These are phyloP conservation scores for Nothobranchius furzeri DNA, from an alignment of 2,113 vertebrate species.

Conservation along the genomic window DNA sequence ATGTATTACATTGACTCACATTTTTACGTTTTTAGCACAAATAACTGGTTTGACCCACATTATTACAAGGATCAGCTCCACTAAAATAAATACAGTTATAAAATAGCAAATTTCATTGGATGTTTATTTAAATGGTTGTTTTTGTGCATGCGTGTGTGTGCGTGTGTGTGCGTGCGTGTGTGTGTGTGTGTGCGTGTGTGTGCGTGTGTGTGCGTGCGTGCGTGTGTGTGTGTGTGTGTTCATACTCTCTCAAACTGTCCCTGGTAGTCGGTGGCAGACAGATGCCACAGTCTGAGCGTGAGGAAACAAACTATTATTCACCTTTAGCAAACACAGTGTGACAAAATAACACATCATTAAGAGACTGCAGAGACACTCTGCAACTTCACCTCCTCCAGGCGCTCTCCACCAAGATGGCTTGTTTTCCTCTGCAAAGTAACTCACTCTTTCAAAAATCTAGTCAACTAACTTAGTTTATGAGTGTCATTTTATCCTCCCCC, in stretches of 20 bases:
- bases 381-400: slow-evolving; percentile 12
- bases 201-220: too few species aligned
- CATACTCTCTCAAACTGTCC: background rate
- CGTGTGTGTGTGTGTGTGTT: too few species aligned
- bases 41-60: too few species aligned
- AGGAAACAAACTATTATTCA: background rate
- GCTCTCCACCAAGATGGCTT: slow-evolving; percentile 1
- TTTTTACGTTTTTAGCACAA: too few species aligned
- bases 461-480: slow-evolving; percentile 27
- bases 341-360: slow-evolving; percentile 14
- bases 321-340: slow-evolving; percentile 9
- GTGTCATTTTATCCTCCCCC: slow-evolving; percentile 25
- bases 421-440: background rate
- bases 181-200: too few species aligned
- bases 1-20: too few species aligned
- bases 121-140: background rate
- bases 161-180: too few species aligned
- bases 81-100: too few species aligned
- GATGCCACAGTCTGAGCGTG: background rate
- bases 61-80: too few species aligned
- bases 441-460: slow-evolving; percentile 15
- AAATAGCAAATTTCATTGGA: background rate
- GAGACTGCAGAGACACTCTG: slow-evolving; percentile 6
- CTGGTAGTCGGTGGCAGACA: background rate
- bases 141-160: background rate